Evolutionary conservation across 2,113 vertebrate species (phyloP), one percentile per base, ranked within the genome.

Genomic region (Mystacornis crossleyi): DNA sequence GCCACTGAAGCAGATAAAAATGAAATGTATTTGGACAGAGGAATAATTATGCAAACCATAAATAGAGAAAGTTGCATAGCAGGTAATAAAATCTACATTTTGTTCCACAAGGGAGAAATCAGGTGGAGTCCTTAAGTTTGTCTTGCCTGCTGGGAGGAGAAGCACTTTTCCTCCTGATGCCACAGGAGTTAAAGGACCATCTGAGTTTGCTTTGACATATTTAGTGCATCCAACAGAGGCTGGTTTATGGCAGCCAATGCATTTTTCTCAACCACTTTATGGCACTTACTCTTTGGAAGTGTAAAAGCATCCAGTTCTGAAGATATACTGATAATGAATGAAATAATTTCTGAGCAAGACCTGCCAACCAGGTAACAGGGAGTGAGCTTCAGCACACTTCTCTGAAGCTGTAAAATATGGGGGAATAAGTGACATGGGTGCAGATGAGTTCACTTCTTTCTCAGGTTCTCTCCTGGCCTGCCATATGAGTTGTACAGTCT

Each of bases 51-150:
- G 45, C 74, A 94, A 96, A 90, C 75, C 64, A 65, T 97, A 96
- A 97, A 95, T 17, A 85, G 65, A 95, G 25, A 55, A 72, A 97
- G 50, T 96, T 85, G 92, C 82, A 50, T 40, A 81, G 79, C 54
- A 24, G 71, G 92, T 91, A 95, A 86, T 97, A 97, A 98, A 98
- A 96, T 96, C 87, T 93, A 62, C 92, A 94, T 97, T 96, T 97
- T 78, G 54, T 79, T 78, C 70, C 97, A 94, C 77, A 79, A 83
- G 91, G 90, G 95, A 93, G 85, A 96, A 97, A 96, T 97, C 96
- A 96, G 84, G 84, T 58, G 77, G 55, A 95, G 73, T 62, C 29
- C 81, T 92, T 91, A 96, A 96, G 83, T 90, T 95, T 94, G 83
- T 94, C 87, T 92, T 91, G 65, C 66, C 91, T 69, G 48, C 83